Evolutionary conservation across 1,140 invertebrate species (phyloP), one percentile per base, ranked within the genome.

Genomic region (Euura lappo): DNA sequence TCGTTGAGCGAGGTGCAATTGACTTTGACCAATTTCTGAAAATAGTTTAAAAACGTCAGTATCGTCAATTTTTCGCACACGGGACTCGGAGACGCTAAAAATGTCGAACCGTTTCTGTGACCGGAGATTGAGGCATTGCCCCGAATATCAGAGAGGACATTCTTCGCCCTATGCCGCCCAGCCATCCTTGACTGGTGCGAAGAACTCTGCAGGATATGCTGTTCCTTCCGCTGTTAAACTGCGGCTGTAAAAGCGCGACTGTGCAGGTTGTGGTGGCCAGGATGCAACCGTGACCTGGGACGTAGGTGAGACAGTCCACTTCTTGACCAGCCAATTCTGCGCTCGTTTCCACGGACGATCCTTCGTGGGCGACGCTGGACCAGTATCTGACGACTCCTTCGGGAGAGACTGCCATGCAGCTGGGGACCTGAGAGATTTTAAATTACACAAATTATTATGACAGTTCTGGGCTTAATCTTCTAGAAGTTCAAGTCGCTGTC

Each of bases 371-470:
- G 64, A 98, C 93, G 45, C 93, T 96, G 0, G 95, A 90, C 97
- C 97, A 99, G 84, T 95, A 98, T 11, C 96, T 90, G 3, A 97
- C 92, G 47, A 93, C 89, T n/a, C 97, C 97, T 84, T 98, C 97
- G 44, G 97, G 96, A 8, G 96, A 98, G 0, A 97, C 95, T 60
- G 96, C 96, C 77, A 98, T 93, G 80, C 96, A 97, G 7, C 94
- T 93, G 44, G 96, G 94, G 76, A 93, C 91, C 7, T 72, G 44
- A 65, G 69, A 75, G 11, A 13, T n/a, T 68, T 44, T 65, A 44
- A 72, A 47, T 45, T 72, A 74, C 45, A 44, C 11, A 28, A 70
- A 70, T 44, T 45, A 70, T 44, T 45, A 69, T 67, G 45, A 69
- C 10, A 11, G 1, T 68, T 28, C 28, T 28, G 3, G 42, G 13